These are phyloP conservation scores for Oscheius sp. DNA, from an alignment of 2,888 invertebrate genomes.

Conservation along the genomic window DNA sequence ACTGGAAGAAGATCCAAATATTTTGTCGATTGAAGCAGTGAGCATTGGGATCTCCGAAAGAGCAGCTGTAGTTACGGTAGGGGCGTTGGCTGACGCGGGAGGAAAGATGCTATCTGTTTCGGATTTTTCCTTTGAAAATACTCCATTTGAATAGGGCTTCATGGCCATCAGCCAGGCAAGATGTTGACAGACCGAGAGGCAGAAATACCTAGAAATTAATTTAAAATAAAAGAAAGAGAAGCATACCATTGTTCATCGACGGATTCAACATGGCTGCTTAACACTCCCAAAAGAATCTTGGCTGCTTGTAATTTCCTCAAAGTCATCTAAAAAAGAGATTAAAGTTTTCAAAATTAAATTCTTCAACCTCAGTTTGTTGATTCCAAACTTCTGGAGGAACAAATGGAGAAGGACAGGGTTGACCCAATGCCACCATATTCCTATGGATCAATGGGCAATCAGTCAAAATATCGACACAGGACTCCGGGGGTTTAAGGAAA, in stretches of 20 bases:
- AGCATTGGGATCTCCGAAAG: constrained; percentile 40
- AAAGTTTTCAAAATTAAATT: neutral
- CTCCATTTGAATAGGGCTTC: constrained; percentile 91
- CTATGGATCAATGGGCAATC: constrained; percentile 35
- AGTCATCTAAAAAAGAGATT: constrained; percentile 77
- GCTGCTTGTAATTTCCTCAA: constrained; percentile 96
- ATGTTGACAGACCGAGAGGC: constrained; percentile 89
- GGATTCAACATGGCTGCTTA: constrained; percentile 26
- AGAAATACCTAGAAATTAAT: constrained; percentile 74
- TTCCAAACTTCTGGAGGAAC: constrained; percentile 76
- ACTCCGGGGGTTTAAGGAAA: neutral
- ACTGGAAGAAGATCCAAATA: neutral
- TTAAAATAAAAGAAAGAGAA: neutral
- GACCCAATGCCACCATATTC: constrained; percentile 96
- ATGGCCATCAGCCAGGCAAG: constrained; percentile 91
- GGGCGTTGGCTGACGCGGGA: constrained; percentile 25
- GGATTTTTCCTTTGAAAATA: constrained; percentile 71
- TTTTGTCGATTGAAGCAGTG: constrained; percentile 37
- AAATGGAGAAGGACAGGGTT: constrained; percentile 78
- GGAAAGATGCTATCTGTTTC: constrained; percentile 26
- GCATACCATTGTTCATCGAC: constrained; percentile 29
- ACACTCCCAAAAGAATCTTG: constrained; percentile 80
- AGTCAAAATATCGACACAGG: constrained; percentile 33
- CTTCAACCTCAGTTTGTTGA: constrained; percentile 84
- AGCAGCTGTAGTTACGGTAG: constrained; percentile 48